phyloP scores from a whole-genome alignment of 2,888 invertebrate species.

The Deilephila porcellus region DNA sequence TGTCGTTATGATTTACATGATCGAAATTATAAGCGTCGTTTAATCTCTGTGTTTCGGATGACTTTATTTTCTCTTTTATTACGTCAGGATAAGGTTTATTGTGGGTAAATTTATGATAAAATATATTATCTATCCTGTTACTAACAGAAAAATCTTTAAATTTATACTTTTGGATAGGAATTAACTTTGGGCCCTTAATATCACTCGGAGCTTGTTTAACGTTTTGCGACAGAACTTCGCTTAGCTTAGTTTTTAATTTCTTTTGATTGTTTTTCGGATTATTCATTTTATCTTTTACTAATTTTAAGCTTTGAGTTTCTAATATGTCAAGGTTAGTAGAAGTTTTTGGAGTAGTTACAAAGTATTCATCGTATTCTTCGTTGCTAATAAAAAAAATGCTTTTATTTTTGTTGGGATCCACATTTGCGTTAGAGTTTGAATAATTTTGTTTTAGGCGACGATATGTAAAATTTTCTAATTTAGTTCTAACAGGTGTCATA shows the following conservation, averaged over 20 bases:
- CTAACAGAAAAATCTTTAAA: not conserved
- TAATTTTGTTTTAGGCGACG: slow-evolving; percentile 1
- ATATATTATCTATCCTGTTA: not conserved
- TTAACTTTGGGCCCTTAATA: not conserved
- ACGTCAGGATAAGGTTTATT: not conserved
- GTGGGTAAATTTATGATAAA: slow-evolving; percentile 7
- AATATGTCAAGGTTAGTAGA: slow-evolving; percentile 37
- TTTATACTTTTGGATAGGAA: not conserved
- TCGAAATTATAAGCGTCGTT: not conserved
- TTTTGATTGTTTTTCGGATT: not conserved
- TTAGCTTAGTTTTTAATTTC: slow-evolving; percentile 17
- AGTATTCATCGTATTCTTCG: slow-evolving; percentile 44
- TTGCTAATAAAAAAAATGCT: slow-evolving; percentile 37
- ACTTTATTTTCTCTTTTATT: not conserved
- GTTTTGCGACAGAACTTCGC: not conserved
- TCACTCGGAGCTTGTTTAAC: not conserved
- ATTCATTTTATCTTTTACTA: slow-evolving; percentile 44
- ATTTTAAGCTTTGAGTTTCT: slow-evolving; percentile 39
- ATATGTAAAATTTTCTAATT: not conserved
- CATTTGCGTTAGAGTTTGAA: not conserved
- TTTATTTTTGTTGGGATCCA: slow-evolving; percentile 18
- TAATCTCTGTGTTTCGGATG: not conserved
- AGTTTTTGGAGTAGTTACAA: slow-evolving; percentile 32
- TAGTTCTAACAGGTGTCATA: not conserved
- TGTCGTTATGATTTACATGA: slow-evolving; percentile 15